Base-by-base conservation (phyloP, 2,797 vertebrate species). In the Botia almorhae region DNA sequence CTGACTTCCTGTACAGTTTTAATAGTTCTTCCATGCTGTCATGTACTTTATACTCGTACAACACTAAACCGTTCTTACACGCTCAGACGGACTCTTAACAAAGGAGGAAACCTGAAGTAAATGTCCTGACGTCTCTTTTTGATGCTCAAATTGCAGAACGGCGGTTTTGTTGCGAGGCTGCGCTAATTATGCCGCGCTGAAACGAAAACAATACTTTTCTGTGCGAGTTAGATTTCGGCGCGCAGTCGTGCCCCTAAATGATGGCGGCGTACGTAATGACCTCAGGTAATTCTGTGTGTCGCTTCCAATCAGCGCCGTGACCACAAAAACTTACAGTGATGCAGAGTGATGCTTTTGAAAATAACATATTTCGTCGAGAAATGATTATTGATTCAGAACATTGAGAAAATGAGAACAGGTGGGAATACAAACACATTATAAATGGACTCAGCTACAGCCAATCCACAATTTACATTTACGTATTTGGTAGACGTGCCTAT, bases 281-380 rank as follows among this genome's bases (percentile, higher is more conserved):
- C 81, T 87, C 81, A 78, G 88, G 89, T 88, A 79, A 90, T 91
- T 91, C 87, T 53, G 81, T 76, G 85, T 90, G 92, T 88, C 91
- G 90, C 87, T 67, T 90, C 87, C 89, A 92, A 92, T 93, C 90
- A 92, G 83, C 78, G 21, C 83, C 82, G 82, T 86, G 85, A 82
- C 85, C 86, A 82, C 88, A 87, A 91, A 86, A 86, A 78, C 88
- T 89, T 81, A 69, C 90, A 89, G 88, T 86, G 81, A 84, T 82
- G 72, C 19, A 10, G 77, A 65, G 26, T 73, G 83, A 81, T 84
- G 21, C 8, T 69, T 86, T 83, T 82, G 78, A 73, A 69, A 67
- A 84, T 74, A 83, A 74, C 83, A 82, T 86, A 85, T 74, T 84
- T 83, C 26, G 85, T 79, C 39, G 86, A 90, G 87, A 90, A 87